phyloP scores from a whole-genome alignment of 2,113 vertebrate species.

The Pteronura brasiliensis region DNA sequence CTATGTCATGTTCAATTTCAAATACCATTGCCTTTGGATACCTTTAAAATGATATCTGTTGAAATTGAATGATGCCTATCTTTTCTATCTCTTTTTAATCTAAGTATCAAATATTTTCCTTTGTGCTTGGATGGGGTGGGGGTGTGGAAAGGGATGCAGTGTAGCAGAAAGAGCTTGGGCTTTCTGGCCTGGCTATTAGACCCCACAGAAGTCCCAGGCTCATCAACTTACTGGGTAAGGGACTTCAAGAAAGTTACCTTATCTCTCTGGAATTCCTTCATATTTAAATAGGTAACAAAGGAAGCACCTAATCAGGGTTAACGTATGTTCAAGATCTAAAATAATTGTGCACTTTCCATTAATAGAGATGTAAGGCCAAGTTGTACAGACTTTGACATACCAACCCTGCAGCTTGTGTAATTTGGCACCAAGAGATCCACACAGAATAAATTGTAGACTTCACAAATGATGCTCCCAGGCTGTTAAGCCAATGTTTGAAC shows the following conservation, averaged over 20 bases:
- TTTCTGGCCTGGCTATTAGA: background rate
- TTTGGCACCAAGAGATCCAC: background rate
- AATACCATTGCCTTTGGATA: background rate
- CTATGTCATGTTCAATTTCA: background rate
- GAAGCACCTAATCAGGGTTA: background rate
- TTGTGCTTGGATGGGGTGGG: background rate
- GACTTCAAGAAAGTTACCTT: background rate
- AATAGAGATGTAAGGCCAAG: background rate
- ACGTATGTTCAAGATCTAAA: background rate
- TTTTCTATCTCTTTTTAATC: background rate
- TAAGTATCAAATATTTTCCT: background rate
- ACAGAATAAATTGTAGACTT: constrained; percentile 10
- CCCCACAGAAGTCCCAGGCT: background rate
- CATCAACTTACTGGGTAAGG: background rate
- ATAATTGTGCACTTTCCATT: background rate
- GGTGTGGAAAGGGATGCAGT: background rate
- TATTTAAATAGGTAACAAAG: constrained; percentile 12
- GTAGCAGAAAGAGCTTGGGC: background rate
- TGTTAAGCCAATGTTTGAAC: background rate
- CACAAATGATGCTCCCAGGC: background rate
- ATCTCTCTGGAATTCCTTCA: background rate
- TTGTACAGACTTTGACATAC: background rate
- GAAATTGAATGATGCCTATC: background rate
- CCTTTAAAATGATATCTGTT: background rate
- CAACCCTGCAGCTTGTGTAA: background rate